Evolutionary conservation across 2,797 vertebrate genomes (phyloP).

Genomic region (Aselliscus stoliczkanus): DNA sequence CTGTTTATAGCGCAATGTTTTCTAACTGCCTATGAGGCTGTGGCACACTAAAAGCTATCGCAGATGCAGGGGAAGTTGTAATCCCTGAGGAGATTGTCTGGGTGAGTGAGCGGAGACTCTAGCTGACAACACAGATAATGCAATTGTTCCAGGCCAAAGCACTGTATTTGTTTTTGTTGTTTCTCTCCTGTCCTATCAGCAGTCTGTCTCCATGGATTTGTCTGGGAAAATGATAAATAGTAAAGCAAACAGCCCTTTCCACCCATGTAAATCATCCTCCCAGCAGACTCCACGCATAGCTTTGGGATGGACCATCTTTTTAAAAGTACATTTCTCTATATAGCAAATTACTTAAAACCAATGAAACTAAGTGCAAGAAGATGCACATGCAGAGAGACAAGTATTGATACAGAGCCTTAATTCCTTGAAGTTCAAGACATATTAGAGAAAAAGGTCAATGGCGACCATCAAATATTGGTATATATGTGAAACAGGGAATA

Average conservation of each 20-base stretch:
- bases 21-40: neutral
- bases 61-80: neutral
- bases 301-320: neutral
- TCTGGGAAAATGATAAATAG: constrained; percentile 37
- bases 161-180: constrained; percentile 58
- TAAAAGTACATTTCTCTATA: neutral
- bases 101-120: constrained; percentile 15
- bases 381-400: neutral
- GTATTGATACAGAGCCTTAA: neutral
- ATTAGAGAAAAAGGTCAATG: neutral
- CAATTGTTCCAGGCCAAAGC: constrained; percentile 40
- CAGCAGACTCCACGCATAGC: neutral
- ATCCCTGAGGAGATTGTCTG: neutral
- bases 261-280: constrained; percentile 31
- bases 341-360: neutral
- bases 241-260: constrained; percentile 17
- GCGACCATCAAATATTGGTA: neutral
- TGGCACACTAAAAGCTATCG: neutral
- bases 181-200: constrained; percentile 44
- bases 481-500: neutral
- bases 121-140: constrained; percentile 33
- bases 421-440: neutral
- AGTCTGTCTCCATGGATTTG: constrained; percentile 53
- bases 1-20: neutral
- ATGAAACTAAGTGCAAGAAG: neutral